Base-by-base conservation (phyloP, 2,797 vertebrate genomes). In the Rhinoraja longicauda region DNA sequence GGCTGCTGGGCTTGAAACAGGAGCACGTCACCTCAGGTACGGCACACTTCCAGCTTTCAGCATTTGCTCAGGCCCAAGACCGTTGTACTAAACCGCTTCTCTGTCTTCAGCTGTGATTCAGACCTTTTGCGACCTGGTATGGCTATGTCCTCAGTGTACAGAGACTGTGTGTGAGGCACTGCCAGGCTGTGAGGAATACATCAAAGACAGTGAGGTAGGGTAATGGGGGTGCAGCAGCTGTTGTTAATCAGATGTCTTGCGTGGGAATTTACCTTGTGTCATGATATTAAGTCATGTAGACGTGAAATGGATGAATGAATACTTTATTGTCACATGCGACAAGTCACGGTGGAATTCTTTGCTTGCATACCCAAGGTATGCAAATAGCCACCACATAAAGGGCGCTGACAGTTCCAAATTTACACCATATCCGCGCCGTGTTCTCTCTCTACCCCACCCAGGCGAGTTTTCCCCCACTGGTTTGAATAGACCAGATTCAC, bases 11-110 rank as follows among this genome's bases (percentile, higher is more conserved):
- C 0, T 97, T 99, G 39, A 98, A 97, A 93, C 98, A 99, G 94
- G 98, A 98, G 0, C 98, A 98, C 93, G 97, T 99, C 95, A 98
- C 98, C 1, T 99, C 99, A 93, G 98, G 99, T 99, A 97, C n/a
- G 15, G 57, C 57, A 26, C 57, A 36, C 26, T 39, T n/a, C 29
- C 82, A 62, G 88, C 36, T 10, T 73, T 64, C 24, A 29, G 13
- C 84, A 91, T 53, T 73, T 91, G 88, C 36, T 67, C 10, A 13
- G 0, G 39, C 15, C 57, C 57, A 75, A 26, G 7, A 29, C 1
- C 39, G 53, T 75, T 17, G 15, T 29, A n/a, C 64, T 92, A 29
- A 62, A 75, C 72, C 19, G 1, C 72, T 39, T 62, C 70, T 53
- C 21, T 9, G 53, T 1, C 93, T 93, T 32, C 94, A 99, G 99